phyloP scores from a whole-genome alignment of 2,888 invertebrate genomes.

The Eupeodes luniger region DNA sequence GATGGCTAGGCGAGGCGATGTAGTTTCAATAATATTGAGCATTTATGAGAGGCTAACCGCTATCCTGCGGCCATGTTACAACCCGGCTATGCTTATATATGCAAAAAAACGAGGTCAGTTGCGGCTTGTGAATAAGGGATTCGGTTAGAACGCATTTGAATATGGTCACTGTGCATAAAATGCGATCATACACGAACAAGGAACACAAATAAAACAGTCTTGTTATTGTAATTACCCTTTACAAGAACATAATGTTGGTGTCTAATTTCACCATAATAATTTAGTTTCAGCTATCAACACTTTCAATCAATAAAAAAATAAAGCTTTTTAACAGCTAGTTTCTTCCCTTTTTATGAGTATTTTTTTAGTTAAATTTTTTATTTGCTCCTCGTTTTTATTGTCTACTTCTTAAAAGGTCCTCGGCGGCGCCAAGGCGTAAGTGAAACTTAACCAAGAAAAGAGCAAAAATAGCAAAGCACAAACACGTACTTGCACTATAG shows the following conservation, averaged over 20 bases:
- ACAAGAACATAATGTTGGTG: conserved; percentile 52
- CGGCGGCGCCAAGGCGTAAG: background rate
- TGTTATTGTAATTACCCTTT: conserved; percentile 63
- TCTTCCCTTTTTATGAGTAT: conserved; percentile 43
- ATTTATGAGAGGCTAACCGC: conserved; percentile 32
- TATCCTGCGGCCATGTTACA: conserved; percentile 41
- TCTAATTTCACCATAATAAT: conserved; percentile 70
- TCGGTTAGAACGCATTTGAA: conserved; percentile 60
- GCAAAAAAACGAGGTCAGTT: conserved; percentile 50
- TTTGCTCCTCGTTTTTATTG: conserved; percentile 27
- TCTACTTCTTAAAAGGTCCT: conserved; percentile 6
- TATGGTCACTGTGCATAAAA: conserved; percentile 42
- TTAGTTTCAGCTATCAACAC: conserved; percentile 66
- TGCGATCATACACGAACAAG: conserved; percentile 36
- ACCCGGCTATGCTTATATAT: conserved; percentile 23
- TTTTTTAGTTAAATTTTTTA: conserved; percentile 11
- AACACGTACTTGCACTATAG: conserved; percentile 40
- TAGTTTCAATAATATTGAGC: conserved; percentile 56
- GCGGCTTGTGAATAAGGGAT: conserved; percentile 30
- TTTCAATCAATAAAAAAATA: conserved; percentile 69
- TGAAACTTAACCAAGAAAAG: conserved; percentile 5
- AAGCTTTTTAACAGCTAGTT: conserved; percentile 70
- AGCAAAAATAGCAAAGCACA: conserved; percentile 24
- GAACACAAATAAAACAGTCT: conserved; percentile 7
- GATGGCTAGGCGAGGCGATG: background rate